Evolutionary conservation across 2,113 vertebrate genomes (phyloP).

Genomic region (Ancistrus triradiatus): DNA sequence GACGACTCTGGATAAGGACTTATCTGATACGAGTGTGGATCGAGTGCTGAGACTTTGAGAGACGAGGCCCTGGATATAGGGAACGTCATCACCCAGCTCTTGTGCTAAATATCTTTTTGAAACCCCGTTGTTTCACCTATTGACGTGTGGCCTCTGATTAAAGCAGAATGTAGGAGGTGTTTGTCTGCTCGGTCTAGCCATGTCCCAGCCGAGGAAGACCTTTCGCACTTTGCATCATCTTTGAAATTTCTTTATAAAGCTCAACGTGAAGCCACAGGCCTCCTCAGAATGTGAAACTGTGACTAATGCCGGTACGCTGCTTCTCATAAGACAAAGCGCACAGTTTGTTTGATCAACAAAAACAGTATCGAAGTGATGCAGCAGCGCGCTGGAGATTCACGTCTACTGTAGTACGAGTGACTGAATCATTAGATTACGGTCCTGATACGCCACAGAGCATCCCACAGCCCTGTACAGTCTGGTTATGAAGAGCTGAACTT

Average conservation of each 20-base stretch:
- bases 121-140: too few relatives aligned
- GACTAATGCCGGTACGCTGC: constrained; percentile 66
- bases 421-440: constrained; percentile 12
- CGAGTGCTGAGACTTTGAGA: too few relatives aligned
- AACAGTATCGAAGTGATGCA: constrained; percentile 49
- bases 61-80: too few relatives aligned
- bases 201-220: constrained; percentile 27
- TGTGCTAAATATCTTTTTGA: too few relatives aligned
- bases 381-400: constrained; percentile 44
- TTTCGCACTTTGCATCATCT: constrained; percentile 49
- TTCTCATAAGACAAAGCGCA: constrained; percentile 53
- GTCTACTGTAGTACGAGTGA: constrained; percentile 39
- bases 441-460: constrained; percentile 1
- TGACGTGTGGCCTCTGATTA: constrained; percentile 23
- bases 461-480: too few relatives aligned
- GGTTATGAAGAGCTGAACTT: too few relatives aligned
- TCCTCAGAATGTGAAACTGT: constrained; percentile 65
- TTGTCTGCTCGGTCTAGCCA: constrained; percentile 18
- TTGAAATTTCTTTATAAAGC: constrained; percentile 58
- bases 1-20: too few relatives aligned
- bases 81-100: too few relatives aligned
- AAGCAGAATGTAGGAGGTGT: constrained; percentile 21
- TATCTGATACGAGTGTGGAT: too few relatives aligned
- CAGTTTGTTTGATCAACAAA: constrained; percentile 60
- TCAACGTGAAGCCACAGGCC: constrained; percentile 64